These are phyloP conservation scores for Pogonomyrmex californicus DNA, from an alignment of 1,140 invertebrate genomes.

Conservation along the genomic window DNA sequence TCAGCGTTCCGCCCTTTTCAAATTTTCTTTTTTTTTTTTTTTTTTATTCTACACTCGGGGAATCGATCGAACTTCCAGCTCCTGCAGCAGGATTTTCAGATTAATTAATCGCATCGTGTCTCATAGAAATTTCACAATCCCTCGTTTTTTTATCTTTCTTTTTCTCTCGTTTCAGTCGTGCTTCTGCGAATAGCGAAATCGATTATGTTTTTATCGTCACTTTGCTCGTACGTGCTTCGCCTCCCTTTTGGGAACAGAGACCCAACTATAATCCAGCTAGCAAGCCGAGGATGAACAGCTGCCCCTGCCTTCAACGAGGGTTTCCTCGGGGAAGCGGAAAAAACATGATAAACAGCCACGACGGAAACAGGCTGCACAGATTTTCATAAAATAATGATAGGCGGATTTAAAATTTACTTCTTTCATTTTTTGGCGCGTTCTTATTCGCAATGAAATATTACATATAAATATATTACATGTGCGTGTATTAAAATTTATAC, in stretches of 20 bases:
- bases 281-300: conserved; percentile 53
- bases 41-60: background rate
- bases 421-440: background rate
- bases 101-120: conserved; percentile 43
- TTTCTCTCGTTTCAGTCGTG: background rate
- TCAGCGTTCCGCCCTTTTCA: conserved; percentile 13
- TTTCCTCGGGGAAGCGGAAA: conserved; percentile 17
- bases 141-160: background rate
- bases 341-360: conserved; percentile 42
- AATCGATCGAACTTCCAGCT: conserved; percentile 42
- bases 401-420: background rate
- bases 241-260: conserved; percentile 53
- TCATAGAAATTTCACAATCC: conserved; percentile 33
- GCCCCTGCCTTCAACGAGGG: conserved; percentile 44
- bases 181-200: conserved; percentile 46
- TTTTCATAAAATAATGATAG: conserved; percentile 9
- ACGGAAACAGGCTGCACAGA: conserved; percentile 16
- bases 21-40: background rate
- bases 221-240: conserved; percentile 25
- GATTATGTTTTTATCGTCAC: conserved; percentile 62
- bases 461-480: background rate
- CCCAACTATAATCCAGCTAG: conserved; percentile 48
- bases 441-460: background rate
- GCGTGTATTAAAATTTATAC: background rate
- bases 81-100: conserved; percentile 42